Percentiles rank a stretch among this genome's conserved stretches.
Conservation (phyloP, 2,797 vertebrate genomes). For the Cercopithecus neglectus region DNA sequence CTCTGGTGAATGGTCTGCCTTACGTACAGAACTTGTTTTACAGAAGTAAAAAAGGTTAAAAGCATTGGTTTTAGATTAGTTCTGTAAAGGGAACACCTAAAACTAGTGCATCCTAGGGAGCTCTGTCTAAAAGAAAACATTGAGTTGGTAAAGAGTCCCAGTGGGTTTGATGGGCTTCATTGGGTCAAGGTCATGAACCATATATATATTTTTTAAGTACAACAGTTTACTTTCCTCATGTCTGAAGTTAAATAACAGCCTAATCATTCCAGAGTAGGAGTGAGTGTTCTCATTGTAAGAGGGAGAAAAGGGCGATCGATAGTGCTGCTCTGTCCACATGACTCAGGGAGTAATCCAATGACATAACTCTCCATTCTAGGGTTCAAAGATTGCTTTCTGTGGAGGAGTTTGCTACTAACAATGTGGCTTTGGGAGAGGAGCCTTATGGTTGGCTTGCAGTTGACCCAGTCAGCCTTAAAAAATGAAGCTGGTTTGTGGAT, state of each 20-base stretch:
- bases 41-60: conserved; percentile 35
- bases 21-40: neutral
- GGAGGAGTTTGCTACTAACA: neutral
- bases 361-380: neutral
- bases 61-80: neutral
- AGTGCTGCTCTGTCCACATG: neutral
- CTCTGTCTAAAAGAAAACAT: conserved; percentile 41
- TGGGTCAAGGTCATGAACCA: neutral
- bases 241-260: neutral
- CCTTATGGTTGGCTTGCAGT: neutral
- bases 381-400: neutral
- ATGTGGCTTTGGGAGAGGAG: neutral
- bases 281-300: neutral
- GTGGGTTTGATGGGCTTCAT: neutral
- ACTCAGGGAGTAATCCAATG: neutral
- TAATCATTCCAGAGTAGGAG: neutral
- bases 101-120: neutral
- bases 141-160: neutral
- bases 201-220: neutral
- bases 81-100: conserved; percentile 26
- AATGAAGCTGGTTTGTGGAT: neutral
- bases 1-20: neutral
- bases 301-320: neutral
- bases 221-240: neutral
- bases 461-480: neutral